phyloP scores from a whole-genome alignment of 2,797 vertebrate genomes.

The Halcyon smyrnensis region DNA sequence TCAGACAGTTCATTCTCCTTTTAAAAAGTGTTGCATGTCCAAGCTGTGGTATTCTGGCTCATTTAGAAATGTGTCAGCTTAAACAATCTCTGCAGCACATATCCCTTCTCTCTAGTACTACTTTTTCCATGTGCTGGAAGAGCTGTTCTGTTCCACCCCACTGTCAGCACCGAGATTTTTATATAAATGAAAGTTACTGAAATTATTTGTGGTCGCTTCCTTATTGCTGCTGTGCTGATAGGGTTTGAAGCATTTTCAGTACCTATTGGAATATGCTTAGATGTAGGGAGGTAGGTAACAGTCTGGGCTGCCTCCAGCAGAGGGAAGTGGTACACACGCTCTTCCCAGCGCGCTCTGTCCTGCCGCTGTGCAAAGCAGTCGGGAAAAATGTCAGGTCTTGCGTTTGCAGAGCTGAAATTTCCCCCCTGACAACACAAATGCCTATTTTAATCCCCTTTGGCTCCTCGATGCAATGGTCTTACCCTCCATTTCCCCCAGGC shows the following conservation, averaged over 20 bases:
- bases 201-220: neutral
- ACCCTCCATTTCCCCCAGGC: neutral
- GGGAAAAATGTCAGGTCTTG: neutral
- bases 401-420: neutral
- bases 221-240: neutral
- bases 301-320: constrained; percentile 66
- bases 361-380: neutral
- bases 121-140: neutral
- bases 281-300: constrained; percentile 29
- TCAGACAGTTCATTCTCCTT: constrained; percentile 28
- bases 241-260: neutral
- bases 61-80: neutral
- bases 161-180: neutral
- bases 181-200: neutral
- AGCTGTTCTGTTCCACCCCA: neutral
- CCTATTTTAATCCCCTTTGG: neutral
- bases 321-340: constrained; percentile 39
- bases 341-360: neutral
- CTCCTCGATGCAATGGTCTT: fast-evolving
- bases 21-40: constrained; percentile 23
- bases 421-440: neutral
- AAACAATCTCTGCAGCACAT: constrained; percentile 4
- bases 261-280: neutral
- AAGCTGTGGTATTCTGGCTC: constrained; percentile 7
- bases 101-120: neutral